Base-by-base conservation (phyloP, 2,888 invertebrate species). In the Cataglyphis livida region DNA sequence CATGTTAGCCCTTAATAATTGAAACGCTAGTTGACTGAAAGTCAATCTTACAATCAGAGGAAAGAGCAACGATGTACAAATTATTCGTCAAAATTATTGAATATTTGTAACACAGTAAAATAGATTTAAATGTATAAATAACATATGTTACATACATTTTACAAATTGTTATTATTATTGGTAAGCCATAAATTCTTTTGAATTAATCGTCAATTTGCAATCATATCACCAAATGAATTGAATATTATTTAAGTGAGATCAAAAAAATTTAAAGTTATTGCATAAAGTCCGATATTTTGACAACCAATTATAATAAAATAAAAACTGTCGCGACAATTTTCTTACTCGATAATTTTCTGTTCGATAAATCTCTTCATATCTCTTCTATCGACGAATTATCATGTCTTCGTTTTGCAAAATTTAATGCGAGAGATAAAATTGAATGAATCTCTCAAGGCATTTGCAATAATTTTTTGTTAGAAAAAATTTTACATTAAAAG, bases 1-100 rank as follows among this genome's bases (percentile, higher is more conserved):
- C 32, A 65, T 59, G 83, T 62, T 44, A 75, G 68, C 48, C 54
- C 51, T 48, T 85, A 84, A 84, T 88, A 84, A 85, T 83, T 83
- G 61, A 85, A 84, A 82, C 71, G 48, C 38, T 61, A 66, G 73
- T 61, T 32, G 28, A n/a, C 64, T 59, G 61, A 57, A 54, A 68
- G 25, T 64, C 65, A 82, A 21, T 44, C 25, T 32, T 9, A 9
- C 57, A 66, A 79, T 81, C 48, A 51, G 5, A n/a, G n/a, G 71
- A 61, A 61, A 57, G 38, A 51, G 18, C 12, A 6, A 3, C 25
- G 70, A 32, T 15, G 18, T 41, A 25, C 2, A n/a, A 15, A 35
- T 35, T 35, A 35, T 35, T 48, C 21, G 12, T 38, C 18, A n/a
- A 1, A 51, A 7, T 9, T 10, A 54, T 38, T 25, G 4, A n/a